phyloP scores from a whole-genome alignment of 37 sponge, comb jelly and placozoan genomes.

The Diacarnus erythraeanus region DNA sequence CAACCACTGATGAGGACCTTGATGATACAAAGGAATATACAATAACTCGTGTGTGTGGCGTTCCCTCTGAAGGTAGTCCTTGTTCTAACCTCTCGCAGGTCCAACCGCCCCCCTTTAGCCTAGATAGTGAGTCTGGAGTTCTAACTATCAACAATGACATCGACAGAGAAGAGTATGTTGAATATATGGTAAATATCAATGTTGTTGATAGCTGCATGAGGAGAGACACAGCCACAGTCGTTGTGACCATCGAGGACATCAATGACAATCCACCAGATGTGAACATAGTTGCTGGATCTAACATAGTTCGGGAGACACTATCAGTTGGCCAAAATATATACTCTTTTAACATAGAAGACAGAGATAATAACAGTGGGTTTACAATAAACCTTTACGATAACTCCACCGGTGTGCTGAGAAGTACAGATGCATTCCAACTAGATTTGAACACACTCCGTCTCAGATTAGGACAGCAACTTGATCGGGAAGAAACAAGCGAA shows the following conservation, averaged over 20 bases:
- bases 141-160: conserved; percentile 24
- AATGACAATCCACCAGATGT: conserved; percentile 71
- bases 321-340: conserved; percentile 7
- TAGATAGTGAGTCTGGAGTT: conserved; percentile 37
- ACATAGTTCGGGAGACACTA: not conserved
- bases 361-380: conserved; percentile 15
- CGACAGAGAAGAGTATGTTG: conserved; percentile 23
- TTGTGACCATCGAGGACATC: conserved; percentile 40
- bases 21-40: too few relatives aligned
- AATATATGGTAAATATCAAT: conserved; percentile 23
- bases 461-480: conserved; percentile 7
- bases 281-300: not conserved
- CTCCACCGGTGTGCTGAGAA: not conserved
- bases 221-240: conserved; percentile 35
- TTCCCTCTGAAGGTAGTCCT: too few relatives aligned
- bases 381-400: conserved; percentile 18
- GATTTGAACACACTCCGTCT: not conserved
- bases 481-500: conserved; percentile 33
- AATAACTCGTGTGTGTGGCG: too few relatives aligned
- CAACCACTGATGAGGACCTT: not conserved
- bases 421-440: conserved; percentile 9
- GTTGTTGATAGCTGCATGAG: conserved; percentile 11
- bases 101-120: conserved; percentile 40
- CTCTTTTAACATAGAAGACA: conserved; percentile 25
- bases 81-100: too few relatives aligned